A percentile compares a stretch with the other conserved stretches of the same genome.
These are phyloP conservation scores for Ormyrus pomaceus DNA, from an alignment of 2,888 invertebrate genomes.

Conservation along the genomic window DNA sequence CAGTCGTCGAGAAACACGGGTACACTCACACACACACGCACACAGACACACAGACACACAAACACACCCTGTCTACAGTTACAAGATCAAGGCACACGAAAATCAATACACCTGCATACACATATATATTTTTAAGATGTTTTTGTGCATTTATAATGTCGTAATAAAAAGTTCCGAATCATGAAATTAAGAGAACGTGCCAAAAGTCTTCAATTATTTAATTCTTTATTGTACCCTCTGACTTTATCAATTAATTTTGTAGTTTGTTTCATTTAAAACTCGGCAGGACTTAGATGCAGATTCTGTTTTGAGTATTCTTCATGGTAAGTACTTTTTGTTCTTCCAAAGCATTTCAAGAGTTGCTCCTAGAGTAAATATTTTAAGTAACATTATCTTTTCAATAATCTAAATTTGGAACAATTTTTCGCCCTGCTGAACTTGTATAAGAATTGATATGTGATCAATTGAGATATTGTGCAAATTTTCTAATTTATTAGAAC, in stretches of 20 bases:
- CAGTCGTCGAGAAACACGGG: no score
- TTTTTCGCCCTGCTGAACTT: slow-evolving; percentile 66
- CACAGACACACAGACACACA: background rate
- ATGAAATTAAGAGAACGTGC: slow-evolving; percentile 48
- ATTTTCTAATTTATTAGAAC: background rate
- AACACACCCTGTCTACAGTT: background rate
- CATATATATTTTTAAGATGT: slow-evolving; percentile 68
- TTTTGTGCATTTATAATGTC: slow-evolving; percentile 71
- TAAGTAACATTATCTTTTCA: slow-evolving; percentile 63
- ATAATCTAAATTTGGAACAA: slow-evolving; percentile 64
- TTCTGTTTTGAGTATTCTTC: no score
- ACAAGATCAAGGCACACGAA: background rate
- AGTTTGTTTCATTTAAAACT: no score
- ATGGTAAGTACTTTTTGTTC: no score
- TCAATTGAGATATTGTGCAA: slow-evolving; percentile 42
- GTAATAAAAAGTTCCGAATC: slow-evolving; percentile 68
- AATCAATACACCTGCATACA: slow-evolving; percentile 34
- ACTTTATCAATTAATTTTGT: no score
- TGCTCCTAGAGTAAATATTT: background rate
- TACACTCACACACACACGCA: no score
- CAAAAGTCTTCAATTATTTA: no score
- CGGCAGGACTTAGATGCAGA: no score
- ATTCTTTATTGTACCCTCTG: no score
- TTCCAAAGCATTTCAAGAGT: no score
- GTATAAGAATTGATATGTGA: slow-evolving; percentile 54